These are phyloP conservation scores for Mormyrus proboscirostris DNA, from an alignment of 2,797 vertebrate species.

Conservation along the genomic window DNA sequence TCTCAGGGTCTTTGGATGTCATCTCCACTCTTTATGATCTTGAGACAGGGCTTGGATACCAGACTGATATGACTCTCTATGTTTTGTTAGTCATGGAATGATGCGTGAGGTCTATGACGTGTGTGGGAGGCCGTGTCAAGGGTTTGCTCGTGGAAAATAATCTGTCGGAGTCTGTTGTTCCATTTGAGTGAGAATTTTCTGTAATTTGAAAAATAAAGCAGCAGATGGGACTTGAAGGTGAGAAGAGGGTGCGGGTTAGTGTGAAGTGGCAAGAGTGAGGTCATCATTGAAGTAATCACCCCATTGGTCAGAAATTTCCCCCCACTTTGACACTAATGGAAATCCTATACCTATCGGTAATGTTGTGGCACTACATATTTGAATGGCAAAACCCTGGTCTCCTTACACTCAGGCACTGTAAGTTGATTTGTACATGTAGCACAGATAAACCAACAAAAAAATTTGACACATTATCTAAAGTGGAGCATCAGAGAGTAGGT, in stretches of 20 bases:
- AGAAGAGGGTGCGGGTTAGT: neutral
- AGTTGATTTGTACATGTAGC: neutral
- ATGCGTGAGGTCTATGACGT: neutral
- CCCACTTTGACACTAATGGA: neutral
- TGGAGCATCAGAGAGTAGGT: no score
- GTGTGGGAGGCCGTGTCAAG: neutral
- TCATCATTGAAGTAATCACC: neutral
- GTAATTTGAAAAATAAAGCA: neutral
- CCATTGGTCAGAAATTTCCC: neutral
- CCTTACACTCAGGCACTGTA: neutral
- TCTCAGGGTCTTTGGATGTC: neutral
- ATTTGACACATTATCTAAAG: neutral
- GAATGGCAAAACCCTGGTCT: neutral
- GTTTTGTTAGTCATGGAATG: neutral
- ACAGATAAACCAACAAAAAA: neutral
- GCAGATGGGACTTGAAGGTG: neutral
- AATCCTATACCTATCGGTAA: neutral
- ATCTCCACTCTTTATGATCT: neutral
- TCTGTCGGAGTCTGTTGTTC: neutral
- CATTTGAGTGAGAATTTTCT: neutral
- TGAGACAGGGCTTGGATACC: neutral
- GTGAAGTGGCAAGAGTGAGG: neutral
- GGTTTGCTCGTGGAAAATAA: neutral
- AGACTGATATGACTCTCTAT: neutral
- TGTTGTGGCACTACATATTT: constrained; percentile 20